Conservation (phyloP, 2,888 invertebrate genomes). For the Cephus sareptanus region DNA sequence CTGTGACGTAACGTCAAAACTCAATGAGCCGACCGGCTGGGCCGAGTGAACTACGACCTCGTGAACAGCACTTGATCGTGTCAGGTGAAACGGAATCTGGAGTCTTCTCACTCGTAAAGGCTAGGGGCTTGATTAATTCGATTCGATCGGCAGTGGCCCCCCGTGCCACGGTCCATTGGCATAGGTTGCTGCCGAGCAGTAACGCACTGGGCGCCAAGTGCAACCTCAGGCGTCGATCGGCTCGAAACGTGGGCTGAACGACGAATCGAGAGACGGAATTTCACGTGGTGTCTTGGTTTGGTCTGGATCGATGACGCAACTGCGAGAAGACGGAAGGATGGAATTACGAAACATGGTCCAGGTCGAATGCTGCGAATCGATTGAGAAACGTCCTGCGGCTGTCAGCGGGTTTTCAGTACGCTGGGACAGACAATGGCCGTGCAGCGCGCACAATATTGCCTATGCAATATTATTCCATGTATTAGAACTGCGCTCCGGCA, state of each 20-base stretch:
- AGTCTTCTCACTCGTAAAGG: not conserved
- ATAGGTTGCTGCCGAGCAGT: not conserved
- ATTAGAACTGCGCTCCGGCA: not conserved
- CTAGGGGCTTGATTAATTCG: not conserved
- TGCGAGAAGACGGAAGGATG: not conserved
- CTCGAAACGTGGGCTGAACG: not conserved
- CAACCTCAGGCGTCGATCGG: not conserved
- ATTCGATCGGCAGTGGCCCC: not conserved
- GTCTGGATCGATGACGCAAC: not conserved
- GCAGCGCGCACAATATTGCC: not conserved
- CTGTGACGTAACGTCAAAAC: not conserved
- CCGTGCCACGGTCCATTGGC: not conserved
- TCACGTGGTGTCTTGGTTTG: not conserved
- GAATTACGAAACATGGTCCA: not conserved
- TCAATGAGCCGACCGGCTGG: not conserved
- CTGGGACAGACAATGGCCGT: not conserved
- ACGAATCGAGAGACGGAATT: not conserved
- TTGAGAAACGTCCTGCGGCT: slow-evolving; percentile 4
- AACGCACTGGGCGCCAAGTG: not conserved
- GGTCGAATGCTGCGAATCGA: not conserved
- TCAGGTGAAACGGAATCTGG: not conserved
- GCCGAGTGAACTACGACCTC: not conserved
- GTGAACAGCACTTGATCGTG: not conserved
- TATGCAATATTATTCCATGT: slow-evolving; percentile 1
- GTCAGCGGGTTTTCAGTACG: not conserved